These are phyloP conservation scores for Kuschelorhynchus macadamiae DNA, from an alignment of 2,888 invertebrate genomes.

Conservation along the genomic window DNA sequence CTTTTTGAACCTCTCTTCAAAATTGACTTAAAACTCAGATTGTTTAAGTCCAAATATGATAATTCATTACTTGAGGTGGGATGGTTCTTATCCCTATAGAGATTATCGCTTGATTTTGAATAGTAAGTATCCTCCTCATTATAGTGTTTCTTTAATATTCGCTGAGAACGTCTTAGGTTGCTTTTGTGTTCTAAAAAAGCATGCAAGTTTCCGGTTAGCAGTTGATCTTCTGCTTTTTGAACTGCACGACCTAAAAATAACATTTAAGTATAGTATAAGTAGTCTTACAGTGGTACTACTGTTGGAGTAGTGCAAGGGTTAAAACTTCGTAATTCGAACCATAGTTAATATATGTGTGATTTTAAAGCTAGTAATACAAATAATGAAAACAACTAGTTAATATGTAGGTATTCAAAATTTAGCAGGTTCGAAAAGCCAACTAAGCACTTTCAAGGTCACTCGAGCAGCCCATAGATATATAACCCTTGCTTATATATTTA, in stretches of 20 bases:
- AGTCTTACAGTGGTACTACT: too few relatives aligned
- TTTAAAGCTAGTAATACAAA: too few relatives aligned
- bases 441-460: too few relatives aligned
- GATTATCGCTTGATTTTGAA: slow-evolving; percentile 17
- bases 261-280: not conserved
- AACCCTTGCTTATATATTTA: too few relatives aligned
- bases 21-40: slow-evolving; percentile 9
- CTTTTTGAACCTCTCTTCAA: slow-evolving; percentile 51
- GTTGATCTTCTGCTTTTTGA: slow-evolving; percentile 17
- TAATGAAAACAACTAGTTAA: too few relatives aligned
- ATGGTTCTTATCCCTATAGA: not conserved
- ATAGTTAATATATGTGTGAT: too few relatives aligned
- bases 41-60: not conserved
- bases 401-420: too few relatives aligned
- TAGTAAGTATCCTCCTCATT: not conserved
- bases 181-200: slow-evolving; percentile 46
- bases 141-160: slow-evolving; percentile 47
- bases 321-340: too few relatives aligned
- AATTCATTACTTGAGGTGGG: not conserved
- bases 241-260: not conserved
- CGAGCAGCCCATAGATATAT: too few relatives aligned
- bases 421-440: too few relatives aligned
- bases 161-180: slow-evolving; percentile 50
- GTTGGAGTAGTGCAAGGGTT: too few relatives aligned
- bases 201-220: slow-evolving; percentile 52